Conservation (phyloP, 2,888 invertebrate genomes). For the Lysandra bellargus region DNA sequence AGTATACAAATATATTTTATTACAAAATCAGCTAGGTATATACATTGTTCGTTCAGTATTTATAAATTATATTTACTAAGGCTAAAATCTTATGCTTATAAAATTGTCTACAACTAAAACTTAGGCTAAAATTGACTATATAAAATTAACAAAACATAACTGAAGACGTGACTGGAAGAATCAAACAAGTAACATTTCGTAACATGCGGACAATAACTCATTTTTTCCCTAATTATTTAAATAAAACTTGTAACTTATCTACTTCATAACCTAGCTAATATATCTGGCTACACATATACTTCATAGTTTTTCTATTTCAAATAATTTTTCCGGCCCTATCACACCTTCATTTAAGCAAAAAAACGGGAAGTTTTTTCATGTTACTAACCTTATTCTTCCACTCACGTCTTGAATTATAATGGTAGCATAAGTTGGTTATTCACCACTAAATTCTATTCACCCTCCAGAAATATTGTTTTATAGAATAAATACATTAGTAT, state of each 20-base stretch:
- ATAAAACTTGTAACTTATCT: no score
- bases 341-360: no score
- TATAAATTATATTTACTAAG: constrained; percentile 23
- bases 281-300: no score
- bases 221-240: no score
- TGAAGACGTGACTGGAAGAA: no score
- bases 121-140: not conserved
- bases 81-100: constrained; percentile 4
- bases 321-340: no score
- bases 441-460: constrained; percentile 39
- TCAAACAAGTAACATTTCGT: no score
- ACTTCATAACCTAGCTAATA: no score
- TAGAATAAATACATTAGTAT: constrained; percentile 79
- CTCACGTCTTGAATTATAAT: not conserved
- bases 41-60: constrained; percentile 26
- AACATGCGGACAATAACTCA: no score
- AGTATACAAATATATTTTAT: constrained; percentile 26
- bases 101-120: constrained; percentile 6
- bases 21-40: constrained; percentile 30
- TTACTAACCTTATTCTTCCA: no score
- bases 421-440: not conserved
- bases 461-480: constrained; percentile 60
- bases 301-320: no score
- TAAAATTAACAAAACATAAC: not conserved
- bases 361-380: no score